Base-by-base conservation (phyloP, 1,140 invertebrate species). In the Varroa destructor region DNA sequence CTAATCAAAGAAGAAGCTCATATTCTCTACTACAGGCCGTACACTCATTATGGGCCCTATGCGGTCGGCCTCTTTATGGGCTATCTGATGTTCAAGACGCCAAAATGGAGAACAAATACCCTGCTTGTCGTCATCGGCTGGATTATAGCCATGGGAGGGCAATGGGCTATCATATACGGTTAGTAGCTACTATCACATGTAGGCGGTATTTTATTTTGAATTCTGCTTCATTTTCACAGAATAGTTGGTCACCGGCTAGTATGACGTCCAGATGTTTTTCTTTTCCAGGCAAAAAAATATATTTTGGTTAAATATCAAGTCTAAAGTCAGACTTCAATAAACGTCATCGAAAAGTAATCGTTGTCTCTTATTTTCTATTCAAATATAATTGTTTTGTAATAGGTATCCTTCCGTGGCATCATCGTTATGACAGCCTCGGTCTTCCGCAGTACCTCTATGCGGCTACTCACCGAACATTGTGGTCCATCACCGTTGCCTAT, bases 161-260 rank as follows among this genome's bases (percentile, higher is more conserved):
- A 67, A 40, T 67, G 61, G 61, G 61, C 61, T 5, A 67, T 67
- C 61, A 67, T 67, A 14, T 67, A 67, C 61, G 61, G 61, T 67
- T 14, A 67, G 61, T 36, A 4, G 40, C 12, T 40, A 2, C 12
- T 46, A 2, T 40, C 25, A 36, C 61, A 67, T 37, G 37, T 67
- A 25, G 14, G 12, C 8, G 8, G 14, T 67, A 40, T 51, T 51
- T 51, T 3, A 51, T 51, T 51, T 5, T 51, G 8, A 5, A 51
- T 8, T 51, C 3, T 51, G 8, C 4, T 51, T 5, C 46, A 51
- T 5, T 51, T 51, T 51, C 8, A 51, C 3, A 5, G 8, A 51
- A 51, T 51, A 8, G 46, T 51, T 5, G 8, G 46, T 51, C 8
- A 8, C 46, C 46, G 3, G 8, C 46, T 51, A 51, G 4, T 51